Base-by-base conservation (phyloP, 1,140 invertebrate genomes). In the Lanistes nyassanus region DNA sequence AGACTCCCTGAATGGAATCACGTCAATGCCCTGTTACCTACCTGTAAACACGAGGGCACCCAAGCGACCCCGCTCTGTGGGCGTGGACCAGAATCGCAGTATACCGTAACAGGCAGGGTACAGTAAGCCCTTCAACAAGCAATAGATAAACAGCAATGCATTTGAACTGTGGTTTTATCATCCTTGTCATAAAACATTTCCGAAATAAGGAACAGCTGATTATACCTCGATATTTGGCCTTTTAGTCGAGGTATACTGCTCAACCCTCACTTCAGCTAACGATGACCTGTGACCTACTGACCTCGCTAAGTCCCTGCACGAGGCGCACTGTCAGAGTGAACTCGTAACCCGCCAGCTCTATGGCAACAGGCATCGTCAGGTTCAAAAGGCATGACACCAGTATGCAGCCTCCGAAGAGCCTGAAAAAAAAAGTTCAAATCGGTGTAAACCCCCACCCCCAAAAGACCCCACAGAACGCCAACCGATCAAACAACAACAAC, bases 401-500 rank as follows among this genome's bases (percentile, higher is more conserved):
- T 34, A 88, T 84, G 74, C 84, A 84, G 9, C 78, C 79, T n/a
- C 85, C 86, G 77, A 82, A 87, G 42, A 86, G 60, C 66, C 87
- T 88, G 77, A 47, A 82, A n/a, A 82, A 56, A 19, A 13, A 2
- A 37, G 23, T 13, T 56, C 55, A 19, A 9, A 16, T 6, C 42
- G 42, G 1, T 6, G 42, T 47, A 9, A 47, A n/a, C n/a, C n/a
- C n/a, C n/a, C 53, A 19, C 53, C 53, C 16, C 16, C 16, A 16
- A 31, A 16, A 31, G 62, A 21, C 62, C 62, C 62, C 62, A 16
- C 62, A 16, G 19, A 16, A n/a, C 16, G 16, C 16, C n/a, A 19
- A n/a, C 53, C n/a, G 53, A n/a, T 19, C 16, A 19, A 55, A 19
- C n/a, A n/a, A n/a, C n/a, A n/a, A n/a, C n/a, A n/a, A n/a, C n/a